Conservation (phyloP, 2,888 invertebrate genomes). For the Dryococelus australis region DNA sequence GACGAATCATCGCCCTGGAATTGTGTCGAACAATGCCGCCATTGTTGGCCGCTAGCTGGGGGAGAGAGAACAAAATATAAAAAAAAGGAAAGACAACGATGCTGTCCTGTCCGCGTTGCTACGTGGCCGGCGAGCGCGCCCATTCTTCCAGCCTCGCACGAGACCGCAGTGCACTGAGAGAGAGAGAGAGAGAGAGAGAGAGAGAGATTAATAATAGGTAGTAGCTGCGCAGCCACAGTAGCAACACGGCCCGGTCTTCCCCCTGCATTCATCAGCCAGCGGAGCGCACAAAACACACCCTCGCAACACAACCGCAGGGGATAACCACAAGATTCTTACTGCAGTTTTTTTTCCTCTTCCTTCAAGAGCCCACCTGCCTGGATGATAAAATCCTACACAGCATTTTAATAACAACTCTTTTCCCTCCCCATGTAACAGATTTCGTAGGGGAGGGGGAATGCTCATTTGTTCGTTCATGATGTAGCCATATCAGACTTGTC, state of each 20-base stretch:
- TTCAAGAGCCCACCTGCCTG: background rate
- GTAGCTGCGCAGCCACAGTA: background rate
- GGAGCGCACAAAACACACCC: background rate
- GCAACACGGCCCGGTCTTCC: background rate
- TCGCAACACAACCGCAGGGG: background rate
- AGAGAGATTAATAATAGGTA: background rate
- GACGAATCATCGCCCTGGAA: slow-evolving; percentile 16
- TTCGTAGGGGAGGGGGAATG: no score
- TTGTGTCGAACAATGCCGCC: slow-evolving; percentile 16
- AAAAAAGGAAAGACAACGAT: background rate
- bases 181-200: background rate
- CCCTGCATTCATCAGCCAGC: background rate
- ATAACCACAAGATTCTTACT: background rate
- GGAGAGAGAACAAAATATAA: background rate
- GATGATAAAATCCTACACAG: background rate
- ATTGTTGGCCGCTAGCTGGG: background rate
- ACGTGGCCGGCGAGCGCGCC: background rate
- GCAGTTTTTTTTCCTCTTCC: background rate
- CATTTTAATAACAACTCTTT: slow-evolving; percentile 16
- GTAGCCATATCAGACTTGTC: no score
- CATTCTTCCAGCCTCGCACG: background rate
- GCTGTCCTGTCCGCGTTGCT: background rate
- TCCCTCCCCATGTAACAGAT: background rate
- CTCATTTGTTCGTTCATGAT: no score
- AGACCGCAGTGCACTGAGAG: no score